These are phyloP conservation scores for Diachasma alloeum DNA, from an alignment of 1,140 invertebrate species.

Conservation along the genomic window DNA sequence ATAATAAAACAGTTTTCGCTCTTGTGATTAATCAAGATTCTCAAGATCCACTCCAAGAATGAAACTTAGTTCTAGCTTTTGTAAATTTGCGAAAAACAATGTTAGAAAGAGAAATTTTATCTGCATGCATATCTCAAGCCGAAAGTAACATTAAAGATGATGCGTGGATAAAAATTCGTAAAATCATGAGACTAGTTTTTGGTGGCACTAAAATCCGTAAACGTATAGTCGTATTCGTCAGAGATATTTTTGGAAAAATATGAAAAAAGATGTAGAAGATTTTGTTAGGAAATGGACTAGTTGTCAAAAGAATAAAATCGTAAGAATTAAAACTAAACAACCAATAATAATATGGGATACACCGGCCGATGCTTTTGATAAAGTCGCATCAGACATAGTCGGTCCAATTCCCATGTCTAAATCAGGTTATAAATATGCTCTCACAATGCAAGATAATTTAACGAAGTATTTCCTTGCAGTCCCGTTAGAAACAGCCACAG, in stretches of 20 bases:
- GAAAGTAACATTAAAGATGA: neutral
- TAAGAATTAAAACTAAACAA: neutral
- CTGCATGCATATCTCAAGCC: neutral
- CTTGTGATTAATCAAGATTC: neutral
- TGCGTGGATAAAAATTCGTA: too few species aligned
- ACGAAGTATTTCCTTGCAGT: too few species aligned
- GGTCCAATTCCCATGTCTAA: neutral
- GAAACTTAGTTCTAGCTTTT: too few species aligned
- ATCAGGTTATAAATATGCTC: neutral
- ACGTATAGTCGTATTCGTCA: too few species aligned
- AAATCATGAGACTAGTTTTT: too few species aligned
- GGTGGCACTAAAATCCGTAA: too few species aligned
- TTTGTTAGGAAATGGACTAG: neutral
- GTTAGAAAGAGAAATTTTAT: neutral
- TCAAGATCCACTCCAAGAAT: neutral
- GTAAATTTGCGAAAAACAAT: too few species aligned
- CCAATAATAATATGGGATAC: neutral
- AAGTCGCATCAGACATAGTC: neutral
- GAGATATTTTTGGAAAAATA: too few species aligned
- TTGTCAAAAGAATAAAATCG: slow-evolving; percentile 1
- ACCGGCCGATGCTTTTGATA: neutral
- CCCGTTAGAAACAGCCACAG: too few species aligned
- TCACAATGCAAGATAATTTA: slow-evolving; percentile 11
- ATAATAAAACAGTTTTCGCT: neutral
- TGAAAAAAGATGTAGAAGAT: neutral